Percentiles rank a stretch among this genome's conserved stretches.
These are phyloP conservation scores for Polyommatus icarus DNA, from an alignment of 2,888 invertebrate genomes.

Conservation along the genomic window DNA sequence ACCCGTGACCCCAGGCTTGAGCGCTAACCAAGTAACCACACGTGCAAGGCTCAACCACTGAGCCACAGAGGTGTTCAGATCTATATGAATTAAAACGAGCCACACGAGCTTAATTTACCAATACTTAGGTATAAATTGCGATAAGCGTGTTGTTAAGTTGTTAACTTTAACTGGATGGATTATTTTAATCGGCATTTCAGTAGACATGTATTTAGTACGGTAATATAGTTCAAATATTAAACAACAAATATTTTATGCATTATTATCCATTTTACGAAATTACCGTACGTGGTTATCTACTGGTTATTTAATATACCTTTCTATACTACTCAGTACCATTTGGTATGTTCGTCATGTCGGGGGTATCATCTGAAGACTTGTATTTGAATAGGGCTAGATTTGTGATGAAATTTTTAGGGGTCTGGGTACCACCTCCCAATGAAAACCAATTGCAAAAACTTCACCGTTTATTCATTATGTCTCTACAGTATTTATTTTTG, in stretches of 20 bases:
- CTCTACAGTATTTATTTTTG: slow-evolving; percentile 61
- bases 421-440: slow-evolving; percentile 58
- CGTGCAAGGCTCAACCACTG: no score
- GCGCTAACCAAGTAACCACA: no score
- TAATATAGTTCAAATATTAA: not conserved
- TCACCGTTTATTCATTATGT: slow-evolving; percentile 57
- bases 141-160: not conserved
- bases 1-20: no score
- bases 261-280: slow-evolving; percentile 15
- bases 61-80: no score
- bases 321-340: not conserved
- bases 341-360: slow-evolving; percentile 38
- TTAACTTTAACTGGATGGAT: not conserved
- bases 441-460: slow-evolving; percentile 49
- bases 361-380: slow-evolving; percentile 51
- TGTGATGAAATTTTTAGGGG: slow-evolving; percentile 65
- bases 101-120: no score
- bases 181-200: not conserved
- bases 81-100: no score
- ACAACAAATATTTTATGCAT: slow-evolving; percentile 9
- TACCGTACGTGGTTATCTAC: not conserved
- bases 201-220: not conserved
- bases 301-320: not conserved
- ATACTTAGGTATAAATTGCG: not conserved
- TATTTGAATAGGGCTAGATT: slow-evolving; percentile 64